These are phyloP conservation scores for Gymnothorax javanicus DNA, from an alignment of 2,797 vertebrate species.

Conservation along the genomic window DNA sequence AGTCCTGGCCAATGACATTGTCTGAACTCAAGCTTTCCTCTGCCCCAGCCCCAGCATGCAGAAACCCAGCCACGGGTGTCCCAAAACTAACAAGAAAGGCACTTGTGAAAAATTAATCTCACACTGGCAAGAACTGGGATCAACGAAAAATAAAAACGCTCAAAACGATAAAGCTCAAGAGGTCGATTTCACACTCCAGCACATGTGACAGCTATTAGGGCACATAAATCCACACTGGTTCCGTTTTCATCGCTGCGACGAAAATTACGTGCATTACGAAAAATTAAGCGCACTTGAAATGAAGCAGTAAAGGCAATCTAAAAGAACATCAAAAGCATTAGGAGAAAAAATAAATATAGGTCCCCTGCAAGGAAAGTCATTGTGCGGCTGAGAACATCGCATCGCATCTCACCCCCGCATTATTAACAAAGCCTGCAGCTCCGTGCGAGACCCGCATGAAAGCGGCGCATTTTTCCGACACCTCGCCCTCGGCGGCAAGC, in stretches of 20 bases:
- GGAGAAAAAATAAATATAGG: neutral
- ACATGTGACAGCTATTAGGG: conserved; percentile 29
- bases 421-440: neutral
- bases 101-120: conserved; percentile 47
- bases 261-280: neutral
- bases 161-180: neutral
- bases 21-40: conserved; percentile 61
- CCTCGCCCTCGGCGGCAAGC: neutral
- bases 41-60: neutral
- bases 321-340: neutral
- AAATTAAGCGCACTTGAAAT: neutral
- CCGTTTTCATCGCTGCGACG: neutral
- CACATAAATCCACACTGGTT: conserved; percentile 27
- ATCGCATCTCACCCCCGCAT: no score
- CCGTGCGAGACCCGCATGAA: neutral
- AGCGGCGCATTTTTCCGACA: neutral
- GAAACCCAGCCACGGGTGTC: conserved; percentile 30
- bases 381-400: neutral
- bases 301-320: neutral
- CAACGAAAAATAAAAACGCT: conserved; percentile 29
- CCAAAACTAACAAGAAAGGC: conserved; percentile 47
- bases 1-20: conserved; percentile 59
- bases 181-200: conserved; percentile 36
- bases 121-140: conserved; percentile 38
- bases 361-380: neutral